Evolutionary conservation across 2,797 vertebrate species (phyloP), one percentile per base, ranked within the genome.

Genomic region (Cygnus olor): DNA sequence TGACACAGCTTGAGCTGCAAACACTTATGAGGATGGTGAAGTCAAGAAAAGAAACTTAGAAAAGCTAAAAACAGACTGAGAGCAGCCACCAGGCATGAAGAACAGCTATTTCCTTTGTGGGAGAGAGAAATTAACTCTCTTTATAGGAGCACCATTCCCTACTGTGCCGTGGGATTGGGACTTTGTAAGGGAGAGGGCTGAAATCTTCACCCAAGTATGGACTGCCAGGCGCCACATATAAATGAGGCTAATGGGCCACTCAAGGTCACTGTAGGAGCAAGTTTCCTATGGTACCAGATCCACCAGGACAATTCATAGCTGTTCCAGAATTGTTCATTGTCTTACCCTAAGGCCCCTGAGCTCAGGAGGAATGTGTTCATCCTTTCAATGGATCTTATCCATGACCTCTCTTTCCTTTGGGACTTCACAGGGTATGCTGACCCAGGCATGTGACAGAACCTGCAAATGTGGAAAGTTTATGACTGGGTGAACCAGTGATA

Each of bases 1-100:
- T 95, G 94, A 96, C 95, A 96, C 94, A 96, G 96, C 93, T 95
- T 96, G 93, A 97, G 93, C 80, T 94, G 83, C 91, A 94, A 96
- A 96, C 93, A 97, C 88, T 96, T 96, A 68, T 64, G 93, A 95
- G 78, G 60, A 80, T 81, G 66, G 57, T 68, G 61, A 85, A 95
- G 95, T 81, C 95, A 96, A 94, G 94, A 82, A 96, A 96, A 95
- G 53, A 44, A 96, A 94, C 83, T 91, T 86, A 71, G 80, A 61
- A 85, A 90, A 90, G 91, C 88, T 95, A 94, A 95, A 96, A 97
- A 91, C 64, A 89, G 83, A 80, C 1, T 1, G 36, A 81, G 40
- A 88, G 15, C 77, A 86, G 72, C 53, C 14, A 22, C 53, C n/a
- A 90, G 83, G 63, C 85, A 53, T 2, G 18, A 93, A 38, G 51